phyloP scores from a whole-genome alignment of 2,888 invertebrate species.

The Tribolium freemani region DNA sequence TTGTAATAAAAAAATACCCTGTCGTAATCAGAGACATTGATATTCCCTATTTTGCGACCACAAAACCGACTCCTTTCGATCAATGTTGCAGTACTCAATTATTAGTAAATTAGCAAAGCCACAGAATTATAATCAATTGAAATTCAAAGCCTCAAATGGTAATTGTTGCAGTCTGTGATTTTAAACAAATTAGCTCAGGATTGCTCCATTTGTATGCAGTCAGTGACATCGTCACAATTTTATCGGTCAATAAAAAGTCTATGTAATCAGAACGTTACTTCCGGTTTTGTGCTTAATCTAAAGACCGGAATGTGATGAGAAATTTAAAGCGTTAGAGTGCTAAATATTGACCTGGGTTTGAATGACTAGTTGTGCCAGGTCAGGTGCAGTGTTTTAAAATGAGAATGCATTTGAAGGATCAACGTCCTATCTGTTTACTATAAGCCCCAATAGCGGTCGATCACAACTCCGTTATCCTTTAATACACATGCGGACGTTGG shows the following conservation, averaged over 20 bases:
- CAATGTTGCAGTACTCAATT: neutral
- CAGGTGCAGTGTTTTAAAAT: neutral
- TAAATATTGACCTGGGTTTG: no score
- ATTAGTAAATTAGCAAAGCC: neutral
- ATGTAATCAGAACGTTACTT: neutral
- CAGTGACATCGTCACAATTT: constrained; percentile 19
- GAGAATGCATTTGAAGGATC: constrained; percentile 2
- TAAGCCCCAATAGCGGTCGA: constrained; percentile 12
- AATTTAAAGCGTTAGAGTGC: neutral
- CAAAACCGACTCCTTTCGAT: neutral
- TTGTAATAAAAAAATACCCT: no score
- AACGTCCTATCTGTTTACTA: constrained; percentile 18
- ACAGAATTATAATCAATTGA: neutral
- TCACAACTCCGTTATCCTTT: constrained; percentile 16
- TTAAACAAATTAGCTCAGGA: neutral
- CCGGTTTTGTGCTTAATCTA: neutral
- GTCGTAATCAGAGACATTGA: neutral
- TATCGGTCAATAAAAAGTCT: constrained; percentile 25
- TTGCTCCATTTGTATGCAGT: constrained; percentile 18
- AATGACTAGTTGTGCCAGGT: neutral
- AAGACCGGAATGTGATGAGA: no score
- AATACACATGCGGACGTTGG: constrained; percentile 10
- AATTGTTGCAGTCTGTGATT: neutral
- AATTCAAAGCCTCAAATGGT: neutral
- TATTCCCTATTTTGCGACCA: neutral